phyloP scores from a whole-genome alignment of 2,888 invertebrate genomes.

The Escarpia spicata region DNA sequence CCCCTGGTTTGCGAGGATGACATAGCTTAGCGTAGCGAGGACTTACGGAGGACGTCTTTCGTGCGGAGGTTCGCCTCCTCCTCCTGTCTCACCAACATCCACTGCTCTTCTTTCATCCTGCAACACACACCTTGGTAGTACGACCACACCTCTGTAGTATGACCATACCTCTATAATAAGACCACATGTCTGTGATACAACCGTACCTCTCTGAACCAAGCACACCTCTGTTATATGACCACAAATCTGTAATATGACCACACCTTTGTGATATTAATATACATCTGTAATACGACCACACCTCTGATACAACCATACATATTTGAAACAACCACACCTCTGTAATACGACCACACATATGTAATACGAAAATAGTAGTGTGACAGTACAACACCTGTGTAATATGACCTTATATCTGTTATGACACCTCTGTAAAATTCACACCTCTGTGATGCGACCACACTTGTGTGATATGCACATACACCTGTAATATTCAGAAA shows the following conservation, averaged over 20 bases:
- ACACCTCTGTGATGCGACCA: too few species aligned
- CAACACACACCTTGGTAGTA: conserved; percentile 28
- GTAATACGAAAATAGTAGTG: too few species aligned
- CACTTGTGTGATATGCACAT: too few species aligned
- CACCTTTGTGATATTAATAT: not conserved
- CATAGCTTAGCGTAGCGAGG: not conserved
- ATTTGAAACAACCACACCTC: too few species aligned
- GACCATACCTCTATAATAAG: not conserved
- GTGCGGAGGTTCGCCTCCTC: conserved; percentile 58
- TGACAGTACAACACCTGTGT: too few species aligned
- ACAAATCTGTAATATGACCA: not conserved
- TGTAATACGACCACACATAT: too few species aligned
- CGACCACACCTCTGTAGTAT: not conserved
- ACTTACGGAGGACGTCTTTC: conserved; percentile 59
- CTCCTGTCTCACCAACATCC: conserved; percentile 59
- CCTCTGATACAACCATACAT: too few species aligned
- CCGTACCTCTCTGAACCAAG: not conserved
- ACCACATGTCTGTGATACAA: not conserved
- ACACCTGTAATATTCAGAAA: too few species aligned
- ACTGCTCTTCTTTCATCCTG: conserved; percentile 58
- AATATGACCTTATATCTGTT: too few species aligned
- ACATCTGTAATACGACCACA: not conserved
- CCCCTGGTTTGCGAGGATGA: not conserved
- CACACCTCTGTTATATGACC: not conserved
- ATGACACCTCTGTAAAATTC: too few species aligned